Conservation (phyloP, 2,888 invertebrate genomes). For the Agonopterix heracliana region DNA sequence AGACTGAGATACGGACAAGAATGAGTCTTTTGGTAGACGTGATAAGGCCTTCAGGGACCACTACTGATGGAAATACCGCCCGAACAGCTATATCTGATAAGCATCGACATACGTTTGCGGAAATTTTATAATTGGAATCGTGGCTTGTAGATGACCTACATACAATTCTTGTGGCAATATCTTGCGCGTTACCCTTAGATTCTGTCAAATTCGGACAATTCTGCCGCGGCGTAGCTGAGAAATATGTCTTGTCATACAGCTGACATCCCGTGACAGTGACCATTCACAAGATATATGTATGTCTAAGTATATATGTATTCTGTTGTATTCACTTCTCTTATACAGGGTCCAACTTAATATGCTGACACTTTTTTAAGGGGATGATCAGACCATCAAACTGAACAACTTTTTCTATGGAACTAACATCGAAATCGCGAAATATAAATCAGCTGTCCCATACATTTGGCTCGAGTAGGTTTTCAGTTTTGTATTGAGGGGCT, state of each 20-base stretch:
- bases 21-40: conserved; percentile 7
- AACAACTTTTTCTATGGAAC: no score
- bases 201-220: conserved; percentile 3
- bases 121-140: conserved; percentile 4
- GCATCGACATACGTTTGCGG: conserved; percentile 1
- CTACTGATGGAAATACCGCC: conserved; percentile 7
- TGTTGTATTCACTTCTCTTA: no score
- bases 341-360: no score
- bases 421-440: no score
- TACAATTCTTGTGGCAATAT: conserved; percentile 4
- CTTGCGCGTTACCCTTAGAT: conserved; percentile 7
- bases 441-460: no score
- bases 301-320: no score
- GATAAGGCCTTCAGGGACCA: conserved; percentile 3
- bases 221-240: not conserved
- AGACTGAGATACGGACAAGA: not conserved
- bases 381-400: no score
- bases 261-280: conserved; percentile 11
- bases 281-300: no score
- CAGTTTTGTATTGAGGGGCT: no score
- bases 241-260: conserved; percentile 18
- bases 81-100: conserved; percentile 7
- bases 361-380: no score
- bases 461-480: no score
- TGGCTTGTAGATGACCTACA: conserved; percentile 6